A percentile compares a stretch with the other conserved stretches of the same genome.
Conservation (phyloP, 2,797 vertebrate species). For the Acanthurus tractus region DNA sequence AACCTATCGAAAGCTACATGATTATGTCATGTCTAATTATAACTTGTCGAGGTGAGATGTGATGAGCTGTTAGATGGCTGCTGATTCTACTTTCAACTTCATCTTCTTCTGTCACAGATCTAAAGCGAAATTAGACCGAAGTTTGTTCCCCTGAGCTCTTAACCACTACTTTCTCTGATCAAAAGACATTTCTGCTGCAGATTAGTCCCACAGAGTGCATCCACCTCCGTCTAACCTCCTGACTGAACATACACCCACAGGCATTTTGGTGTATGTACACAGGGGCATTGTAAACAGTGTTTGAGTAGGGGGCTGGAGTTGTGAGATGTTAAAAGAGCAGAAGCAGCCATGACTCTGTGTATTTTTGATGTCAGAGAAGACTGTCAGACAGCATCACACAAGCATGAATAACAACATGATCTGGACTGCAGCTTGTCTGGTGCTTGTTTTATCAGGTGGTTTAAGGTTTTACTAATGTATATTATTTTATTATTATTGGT, state of each 20-base stretch:
- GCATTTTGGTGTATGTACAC: slow-evolving; percentile 53
- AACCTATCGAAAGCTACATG: not conserved
- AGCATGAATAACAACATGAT: slow-evolving; percentile 35
- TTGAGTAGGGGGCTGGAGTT: slow-evolving; percentile 36
- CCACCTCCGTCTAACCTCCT: slow-evolving; percentile 1
- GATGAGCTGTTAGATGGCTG: not conserved
- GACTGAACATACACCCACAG: slow-evolving; percentile 7
- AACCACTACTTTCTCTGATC: not conserved
- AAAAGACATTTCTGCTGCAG: not conserved
- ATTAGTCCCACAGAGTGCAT: not conserved
- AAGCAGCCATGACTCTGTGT: not conserved
- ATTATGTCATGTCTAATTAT: not conserved
- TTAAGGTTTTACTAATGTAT: too few species aligned
- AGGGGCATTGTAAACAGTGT: slow-evolving; percentile 52
- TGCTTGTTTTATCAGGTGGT: slow-evolving; percentile 66
- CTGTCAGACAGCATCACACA: not conserved
- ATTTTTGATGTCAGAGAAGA: slow-evolving; percentile 12
- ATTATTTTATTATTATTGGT: too few species aligned
- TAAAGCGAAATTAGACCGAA: not conserved
- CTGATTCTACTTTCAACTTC: not conserved
- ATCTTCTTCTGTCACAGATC: not conserved
- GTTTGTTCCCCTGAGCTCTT: not conserved
- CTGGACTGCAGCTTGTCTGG: slow-evolving; percentile 17
- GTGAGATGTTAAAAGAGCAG: slow-evolving; percentile 65
- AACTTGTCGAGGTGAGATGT: too few species aligned